These are phyloP conservation scores for Cardiocondyla obscurior DNA, from an alignment of 1,140 invertebrate genomes.

Conservation along the genomic window DNA sequence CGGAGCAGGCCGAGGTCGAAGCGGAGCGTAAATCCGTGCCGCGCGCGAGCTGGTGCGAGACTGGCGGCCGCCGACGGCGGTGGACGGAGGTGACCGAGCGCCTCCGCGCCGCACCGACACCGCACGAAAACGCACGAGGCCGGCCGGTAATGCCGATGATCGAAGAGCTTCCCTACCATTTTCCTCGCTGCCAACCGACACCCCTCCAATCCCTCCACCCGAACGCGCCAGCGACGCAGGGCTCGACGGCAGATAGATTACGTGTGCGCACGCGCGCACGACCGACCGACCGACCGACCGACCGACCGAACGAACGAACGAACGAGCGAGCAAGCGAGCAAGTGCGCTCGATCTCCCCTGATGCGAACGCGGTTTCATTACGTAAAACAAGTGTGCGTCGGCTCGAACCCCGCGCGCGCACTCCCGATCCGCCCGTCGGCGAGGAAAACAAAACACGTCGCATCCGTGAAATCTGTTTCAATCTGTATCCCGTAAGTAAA, in stretches of 20 bases:
- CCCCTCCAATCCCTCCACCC: conserved; percentile 9
- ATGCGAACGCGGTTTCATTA: conserved; percentile 69
- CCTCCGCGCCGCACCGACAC: conserved; percentile 60
- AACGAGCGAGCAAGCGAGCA: conserved; percentile 54
- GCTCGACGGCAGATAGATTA: conserved; percentile 60
- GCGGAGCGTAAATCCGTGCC: conserved; percentile 7
- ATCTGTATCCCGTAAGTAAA: too few species aligned
- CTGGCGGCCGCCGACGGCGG: background rate
- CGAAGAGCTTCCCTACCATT: conserved; percentile 53
- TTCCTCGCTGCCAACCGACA: background rate
- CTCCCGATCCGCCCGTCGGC: conserved; percentile 5
- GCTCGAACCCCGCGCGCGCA: conserved; percentile 45
- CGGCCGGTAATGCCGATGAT: conserved; percentile 62
- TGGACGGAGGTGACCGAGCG: conserved; percentile 53
- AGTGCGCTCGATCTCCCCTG: conserved; percentile 35
- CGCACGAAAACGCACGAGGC: conserved; percentile 62
- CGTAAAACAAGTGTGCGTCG: conserved; percentile 72
- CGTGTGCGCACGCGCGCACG: conserved; percentile 65
- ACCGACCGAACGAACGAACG: conserved; percentile 44
- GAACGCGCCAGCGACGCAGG: conserved; percentile 37
- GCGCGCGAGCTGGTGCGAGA: conserved; percentile 34
- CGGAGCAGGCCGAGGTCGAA: background rate
- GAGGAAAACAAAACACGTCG: background rate
- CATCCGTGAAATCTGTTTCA: too few species aligned
- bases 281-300: conserved; percentile 45